Base-by-base conservation (phyloP, 1,140 invertebrate genomes). In the Mesaphorura yosii region DNA sequence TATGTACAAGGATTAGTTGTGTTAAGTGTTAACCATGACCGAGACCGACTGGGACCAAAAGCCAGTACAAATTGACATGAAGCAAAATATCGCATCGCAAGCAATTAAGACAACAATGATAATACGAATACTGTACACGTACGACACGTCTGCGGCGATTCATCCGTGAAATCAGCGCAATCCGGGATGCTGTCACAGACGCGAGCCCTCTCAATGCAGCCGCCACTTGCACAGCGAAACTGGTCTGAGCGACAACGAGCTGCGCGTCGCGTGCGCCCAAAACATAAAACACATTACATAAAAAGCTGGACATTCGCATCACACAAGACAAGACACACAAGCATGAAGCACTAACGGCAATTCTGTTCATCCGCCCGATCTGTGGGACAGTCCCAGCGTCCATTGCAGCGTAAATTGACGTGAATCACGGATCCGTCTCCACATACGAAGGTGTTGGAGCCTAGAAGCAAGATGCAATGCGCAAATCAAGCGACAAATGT, bases 91-190 rank as follows among this genome's bases (percentile, higher is more conserved):
- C n/a, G n/a, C n/a, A n/a, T n/a, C n/a, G n/a, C n/a, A n/a, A n/a
- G n/a, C n/a, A n/a, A n/a, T n/a, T n/a, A n/a, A n/a, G n/a, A n/a
- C n/a, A n/a, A n/a, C n/a, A n/a, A n/a, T n/a, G n/a, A n/a, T n/a
- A n/a, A n/a, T n/a, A n/a, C n/a, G n/a, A n/a, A n/a, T n/a, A n/a
- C n/a, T n/a, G n/a, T n/a, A n/a, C 15, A 48, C 46, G 23, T 72
- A 78, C 76, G 66, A 66, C 80, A 83, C 65, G 75, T 70, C 34
- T 67, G 69, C 4, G 49, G 49, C 27, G n/a, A 14, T 72, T 88
- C 85, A 72, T 88, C 85, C 31, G 79, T 80, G 48, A 75, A 71
- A 64, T 85, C 82, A 15, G 64, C 60, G 66, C 85, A 88, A 62
- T 87, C 80, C 25, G 66, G 64, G 17, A 73, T 66, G 52, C 78